Evolutionary conservation across 2,888 invertebrate species (phyloP), one percentile per base, ranked within the genome.

Genomic region (Ornithoptera priamus): DNA sequence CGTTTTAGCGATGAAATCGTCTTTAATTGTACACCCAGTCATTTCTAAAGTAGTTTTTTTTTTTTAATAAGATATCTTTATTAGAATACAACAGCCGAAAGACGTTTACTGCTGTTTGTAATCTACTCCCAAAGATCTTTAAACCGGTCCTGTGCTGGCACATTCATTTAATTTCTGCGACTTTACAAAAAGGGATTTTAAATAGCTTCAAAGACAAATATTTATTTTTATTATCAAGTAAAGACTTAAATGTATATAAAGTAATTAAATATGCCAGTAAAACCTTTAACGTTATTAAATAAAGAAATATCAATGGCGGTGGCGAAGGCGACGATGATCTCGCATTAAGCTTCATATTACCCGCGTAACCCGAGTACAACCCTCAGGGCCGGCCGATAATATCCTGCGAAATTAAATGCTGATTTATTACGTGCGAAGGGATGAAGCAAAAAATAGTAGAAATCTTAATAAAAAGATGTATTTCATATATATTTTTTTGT

Each of bases 351-450:
- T 57, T 57, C 57, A 20, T 20, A 57, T 57, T 57, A 7, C 57
- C 57, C 57, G 57, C 8, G 57, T 57, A 57, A 57, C 57, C 57
- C 10, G 57, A 57, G 57, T 57, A 57, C 20, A 20, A 20, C 57
- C 57, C 18, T 7, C 57, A 57, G 57, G 20, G 57, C n/a, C 57
- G 57, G 57, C 20, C 57, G 18, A 57, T 57, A 20, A 57, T 57
- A 57, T 57, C 57, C 20, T 20, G 22, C 57, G 57, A 57, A 20
- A 57, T 57, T 57, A 20, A 57, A 57, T 20, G 57, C 20, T 57
- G 57, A 57, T 57, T 57, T 57, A 57, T 57, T 20, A 57, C 20
- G 12, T 57, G 8, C 57, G 12, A 5, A 0, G 20, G 2, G 6
- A 20, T 57, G 8, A n/a, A n/a, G 18, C 18, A 57, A 20, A 57